Evolutionary conservation across 2,113 vertebrate genomes (phyloP), one percentile per base, ranked within the genome.

Genomic region (Chamaea fasciata): DNA sequence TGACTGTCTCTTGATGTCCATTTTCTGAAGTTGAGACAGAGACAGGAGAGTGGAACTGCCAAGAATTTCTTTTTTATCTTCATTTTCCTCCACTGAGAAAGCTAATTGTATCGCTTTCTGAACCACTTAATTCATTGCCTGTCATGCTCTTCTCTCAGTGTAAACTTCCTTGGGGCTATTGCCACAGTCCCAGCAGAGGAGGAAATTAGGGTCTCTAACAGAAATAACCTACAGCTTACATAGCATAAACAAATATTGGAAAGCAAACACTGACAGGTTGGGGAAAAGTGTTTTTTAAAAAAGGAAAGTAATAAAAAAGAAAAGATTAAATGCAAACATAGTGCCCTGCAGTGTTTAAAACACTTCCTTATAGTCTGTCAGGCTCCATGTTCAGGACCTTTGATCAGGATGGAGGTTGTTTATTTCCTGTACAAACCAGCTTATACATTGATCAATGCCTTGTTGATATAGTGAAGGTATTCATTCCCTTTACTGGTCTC

Each of bases 141-240:
- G 92, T 95, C 92, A 94, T 92, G 88, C 60, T 92, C 42, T 78
- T 81, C 83, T 92, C 73, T 71, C 73, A 84, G 86, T 92, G 88
- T 94, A 96, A 94, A 96, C 95, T 96, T 96, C 86, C 93, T 97
- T 84, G 90, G 74, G 93, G 90, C 94, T 95, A 94, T 95, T 8
- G 3, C 89, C 57, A 55, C 85, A 83, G 90, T 94, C 94, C 85
- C 90, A 83, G 76, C 79, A 95, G 90, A 95, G 85, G 68, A 96
- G 93, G 94, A 95, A 96, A 96, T 96, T 92, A 96, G 92, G 94
- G 86, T 92, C 86, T 95, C 31, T 92, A 82, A 90, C 69, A 96
- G 94, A 94, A 97, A 89, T 94, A 95, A 94, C 86, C 88, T 93
- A 95, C 92, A 92, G 93, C 80, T 93, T 93, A 84, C 86, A 93